Evolutionary conservation across 2,797 vertebrate genomes (phyloP).

Genomic region (Paramormyrops hopkinsi): DNA sequence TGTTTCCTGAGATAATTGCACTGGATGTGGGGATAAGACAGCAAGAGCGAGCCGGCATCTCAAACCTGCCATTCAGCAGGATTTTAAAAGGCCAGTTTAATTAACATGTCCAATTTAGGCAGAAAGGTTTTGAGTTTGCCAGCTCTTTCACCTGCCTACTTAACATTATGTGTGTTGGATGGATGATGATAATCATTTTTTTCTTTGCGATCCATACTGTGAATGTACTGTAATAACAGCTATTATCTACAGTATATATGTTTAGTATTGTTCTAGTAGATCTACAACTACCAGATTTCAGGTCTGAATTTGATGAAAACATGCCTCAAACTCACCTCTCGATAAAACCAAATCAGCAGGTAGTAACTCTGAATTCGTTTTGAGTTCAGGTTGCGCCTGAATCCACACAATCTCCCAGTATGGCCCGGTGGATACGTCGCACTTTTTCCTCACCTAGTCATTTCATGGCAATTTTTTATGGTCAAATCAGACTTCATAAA

Average conservation of each 20-base stretch:
- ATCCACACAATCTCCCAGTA: not conserved
- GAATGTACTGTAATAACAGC: not conserved
- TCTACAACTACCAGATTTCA: not conserved
- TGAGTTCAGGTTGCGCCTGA: not conserved
- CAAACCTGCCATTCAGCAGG: not conserved
- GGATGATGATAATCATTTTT: not conserved
- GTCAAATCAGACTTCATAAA: not conserved
- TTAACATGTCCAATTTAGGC: not conserved
- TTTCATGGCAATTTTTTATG: conserved; percentile 19
- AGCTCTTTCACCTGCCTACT: not conserved
- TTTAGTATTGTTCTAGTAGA: not conserved
- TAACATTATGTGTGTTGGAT: not conserved
- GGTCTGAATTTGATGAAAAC: not conserved
- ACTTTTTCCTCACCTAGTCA: not conserved
- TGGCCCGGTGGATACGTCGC: not conserved
- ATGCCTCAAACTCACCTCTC: not conserved
- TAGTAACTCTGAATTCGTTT: not conserved
- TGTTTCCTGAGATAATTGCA: not conserved
- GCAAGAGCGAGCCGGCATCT: not conserved
- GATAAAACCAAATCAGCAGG: not conserved
- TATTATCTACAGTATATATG: not conserved
- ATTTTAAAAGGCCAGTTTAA: conserved; percentile 10
- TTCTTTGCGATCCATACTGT: not conserved
- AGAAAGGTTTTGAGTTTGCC: not conserved
- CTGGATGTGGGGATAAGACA: not conserved